A percentile compares a stretch with the other conserved stretches of the same genome.
phyloP scores from a whole-genome alignment of 2,888 invertebrate species.

The Thera obeliscata region DNA sequence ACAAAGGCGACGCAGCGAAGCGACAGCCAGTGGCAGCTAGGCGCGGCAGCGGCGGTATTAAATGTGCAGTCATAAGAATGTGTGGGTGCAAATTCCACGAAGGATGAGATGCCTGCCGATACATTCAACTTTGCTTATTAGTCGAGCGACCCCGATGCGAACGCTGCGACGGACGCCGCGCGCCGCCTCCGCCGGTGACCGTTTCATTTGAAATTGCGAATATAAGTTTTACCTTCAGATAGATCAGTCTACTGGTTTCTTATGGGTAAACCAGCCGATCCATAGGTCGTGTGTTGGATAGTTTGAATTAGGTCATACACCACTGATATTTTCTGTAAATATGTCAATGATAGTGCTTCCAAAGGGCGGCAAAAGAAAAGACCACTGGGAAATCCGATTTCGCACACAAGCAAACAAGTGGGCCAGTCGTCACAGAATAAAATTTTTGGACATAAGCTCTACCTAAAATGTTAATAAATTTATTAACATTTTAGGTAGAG shows the following conservation, averaged over 20 bases:
- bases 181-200: constrained; percentile 48
- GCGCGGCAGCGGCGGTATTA: constrained; percentile 45
- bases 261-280: too few relatives aligned
- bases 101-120: constrained; percentile 72
- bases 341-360: too few relatives aligned
- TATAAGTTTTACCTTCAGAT: not conserved
- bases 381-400: too few relatives aligned
- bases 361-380: too few relatives aligned
- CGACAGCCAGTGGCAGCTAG: constrained; percentile 16
- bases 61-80: constrained; percentile 60
- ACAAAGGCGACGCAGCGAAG: constrained; percentile 35
- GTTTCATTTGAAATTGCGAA: constrained; percentile 61
- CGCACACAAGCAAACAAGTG: too few relatives aligned
- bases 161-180: not conserved
- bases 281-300: too few relatives aligned
- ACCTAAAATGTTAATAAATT: too few relatives aligned
- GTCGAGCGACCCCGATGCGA: constrained; percentile 46
- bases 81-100: constrained; percentile 80
- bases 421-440: too few relatives aligned
- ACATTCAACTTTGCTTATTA: constrained; percentile 63
- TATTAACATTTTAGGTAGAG: too few relatives aligned
- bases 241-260: not conserved
- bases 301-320: too few relatives aligned
- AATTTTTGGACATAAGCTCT: too few relatives aligned
- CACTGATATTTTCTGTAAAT: too few relatives aligned